Percentiles rank a stretch among this genome's conserved stretches.
Conservation (phyloP, 1,140 invertebrate species). For the Lithobius niger region DNA sequence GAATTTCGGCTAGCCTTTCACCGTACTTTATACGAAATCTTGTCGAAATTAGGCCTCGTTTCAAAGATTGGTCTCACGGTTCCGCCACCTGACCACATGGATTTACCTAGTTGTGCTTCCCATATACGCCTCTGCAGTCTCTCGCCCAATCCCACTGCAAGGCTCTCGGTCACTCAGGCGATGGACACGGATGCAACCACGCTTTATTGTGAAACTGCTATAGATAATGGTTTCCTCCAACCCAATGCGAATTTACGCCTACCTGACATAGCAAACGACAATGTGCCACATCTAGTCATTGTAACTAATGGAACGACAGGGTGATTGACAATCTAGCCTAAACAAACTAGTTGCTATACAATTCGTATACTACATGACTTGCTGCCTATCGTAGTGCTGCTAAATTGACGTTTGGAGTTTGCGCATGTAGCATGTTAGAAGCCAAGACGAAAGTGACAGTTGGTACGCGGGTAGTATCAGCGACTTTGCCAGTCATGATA, state of each 20-base stretch:
- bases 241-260: too few species aligned
- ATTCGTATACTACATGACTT: background rate
- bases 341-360: background rate
- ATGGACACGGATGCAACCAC: background rate
- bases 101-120: slow-evolving; percentile 27
- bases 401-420: background rate
- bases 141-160: slow-evolving; percentile 17
- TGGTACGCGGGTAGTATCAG: too few species aligned
- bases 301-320: too few species aligned
- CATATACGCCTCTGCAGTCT: slow-evolving; percentile 25
- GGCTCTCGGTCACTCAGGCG: background rate
- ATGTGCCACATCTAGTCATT: too few species aligned
- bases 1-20: slow-evolving; percentile 46
- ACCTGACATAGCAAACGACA: too few species aligned
- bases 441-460: too few species aligned
- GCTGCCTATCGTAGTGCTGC: background rate
- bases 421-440: too few species aligned
- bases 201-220: background rate
- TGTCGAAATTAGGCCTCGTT: slow-evolving; percentile 21
- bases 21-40: slow-evolving; percentile 37
- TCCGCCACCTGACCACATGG: slow-evolving; percentile 17
- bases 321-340: background rate
- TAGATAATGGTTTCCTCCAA: slow-evolving; percentile 6
- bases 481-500: too few species aligned
- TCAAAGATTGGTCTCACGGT: slow-evolving; percentile 6